Evolutionary conservation across 1,140 invertebrate genomes (phyloP).

Genomic region (Bombus turneri): DNA sequence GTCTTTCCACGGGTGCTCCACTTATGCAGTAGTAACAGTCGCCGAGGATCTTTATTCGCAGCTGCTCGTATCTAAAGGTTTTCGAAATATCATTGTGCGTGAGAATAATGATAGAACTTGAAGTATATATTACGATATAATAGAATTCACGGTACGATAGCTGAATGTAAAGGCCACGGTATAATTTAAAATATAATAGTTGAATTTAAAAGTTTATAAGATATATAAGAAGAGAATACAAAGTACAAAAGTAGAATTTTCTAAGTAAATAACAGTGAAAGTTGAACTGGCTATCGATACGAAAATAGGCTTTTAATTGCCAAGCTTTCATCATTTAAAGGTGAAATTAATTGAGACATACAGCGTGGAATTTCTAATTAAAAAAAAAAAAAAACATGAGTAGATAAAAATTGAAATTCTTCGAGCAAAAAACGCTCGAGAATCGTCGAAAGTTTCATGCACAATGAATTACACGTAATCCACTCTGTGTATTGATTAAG

Average conservation of each 20-base stretch:
- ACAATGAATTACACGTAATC: too few relatives aligned
- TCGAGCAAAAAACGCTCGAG: not conserved
- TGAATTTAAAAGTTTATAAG: not conserved
- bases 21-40: constrained; percentile 99
- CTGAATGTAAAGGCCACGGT: not conserved
- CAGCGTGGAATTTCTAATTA: not conserved
- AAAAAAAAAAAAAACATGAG: not conserved
- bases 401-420: not conserved
- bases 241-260: too few relatives aligned
- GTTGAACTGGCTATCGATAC: not conserved
- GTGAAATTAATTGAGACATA: not conserved
- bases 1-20: constrained; percentile 92
- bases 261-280: not conserved
- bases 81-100: not conserved
- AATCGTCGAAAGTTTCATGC: not conserved
- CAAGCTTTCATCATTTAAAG: not conserved
- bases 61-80: constrained; percentile 93
- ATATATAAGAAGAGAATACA: too few relatives aligned
- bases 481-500: not conserved
- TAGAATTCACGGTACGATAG: not conserved
- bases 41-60: constrained; percentile 97
- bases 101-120: not conserved
- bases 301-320: not conserved
- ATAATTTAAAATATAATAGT: not conserved
- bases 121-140: too few relatives aligned